Base-by-base conservation (phyloP, 1,140 invertebrate genomes). In the Trichonephila clavata region DNA sequence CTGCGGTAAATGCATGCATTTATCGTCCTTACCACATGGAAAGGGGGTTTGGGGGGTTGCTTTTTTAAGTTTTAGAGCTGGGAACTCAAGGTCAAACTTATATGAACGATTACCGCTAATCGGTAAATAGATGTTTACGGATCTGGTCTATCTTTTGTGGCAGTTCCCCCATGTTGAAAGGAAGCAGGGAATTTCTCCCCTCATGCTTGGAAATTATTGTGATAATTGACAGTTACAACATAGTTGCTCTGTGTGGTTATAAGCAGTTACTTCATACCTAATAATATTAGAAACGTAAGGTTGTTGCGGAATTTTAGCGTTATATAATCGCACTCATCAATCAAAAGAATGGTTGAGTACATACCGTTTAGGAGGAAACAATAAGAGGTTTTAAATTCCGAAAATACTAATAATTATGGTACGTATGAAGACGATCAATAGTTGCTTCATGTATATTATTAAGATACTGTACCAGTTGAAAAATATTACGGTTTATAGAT, bases 111-210 rank as follows among this genome's bases (percentile, higher is more conserved):
- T 71, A 71, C 10, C 4, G 24, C 24, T 71, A 71, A 71, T 27
- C 24, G 8, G 68, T 71, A 71, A 71, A 71, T 71, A 71, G n/a
- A 27, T 71, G 68, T 71, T 71, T 71, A 71, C 27, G 68, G 68
- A 27, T 71, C 27, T 32, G 68, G 16, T 16, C 24, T 14, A 27
- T 0, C 10, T 71, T 71, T 16, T 71, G 16, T 14, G 3, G 10
- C 13, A 27, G 68, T 27, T 16, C 24, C 14, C n/a, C 68, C n/a
- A 71, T 65, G 68, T 65, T n/a, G 21, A 65, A 65, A 65, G 20
- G 10, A 50, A 50, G 32, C 10, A 13, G 50, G 50, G 50, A 50
- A 10, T 50, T 50, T 50, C 63, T 24, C n/a, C 63, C 8, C 21
- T 8, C 21, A 7, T n/a, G 20, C 21, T 63, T 63, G 16, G 61